Evolutionary conservation across 2,888 invertebrate genomes (phyloP).

Genomic region (Netelia virgata): DNA sequence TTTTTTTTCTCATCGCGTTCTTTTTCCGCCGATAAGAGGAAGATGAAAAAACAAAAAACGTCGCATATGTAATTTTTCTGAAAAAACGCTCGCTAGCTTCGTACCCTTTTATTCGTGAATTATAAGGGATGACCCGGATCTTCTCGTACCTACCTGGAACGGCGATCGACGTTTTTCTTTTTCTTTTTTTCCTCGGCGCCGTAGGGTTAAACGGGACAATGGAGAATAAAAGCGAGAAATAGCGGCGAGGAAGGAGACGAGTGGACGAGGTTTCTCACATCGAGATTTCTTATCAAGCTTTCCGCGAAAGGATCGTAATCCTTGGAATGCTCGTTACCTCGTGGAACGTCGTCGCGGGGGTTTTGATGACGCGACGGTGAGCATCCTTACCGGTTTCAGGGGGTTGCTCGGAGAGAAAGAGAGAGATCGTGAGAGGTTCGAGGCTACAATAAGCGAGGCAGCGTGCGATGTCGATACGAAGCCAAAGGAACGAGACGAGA

Average conservation of each 20-base stretch:
- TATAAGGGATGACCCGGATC: too few species aligned
- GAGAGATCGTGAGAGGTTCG: slow-evolving; percentile 26
- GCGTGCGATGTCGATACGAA: slow-evolving; percentile 35
- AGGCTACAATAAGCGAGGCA: slow-evolving; percentile 34
- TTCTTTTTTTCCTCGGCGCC: too few species aligned
- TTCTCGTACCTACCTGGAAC: too few species aligned
- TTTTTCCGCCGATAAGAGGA: too few species aligned
- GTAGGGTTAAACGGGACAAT: not conserved
- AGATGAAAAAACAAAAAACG: too few species aligned
- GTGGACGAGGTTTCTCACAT: slow-evolving; percentile 32
- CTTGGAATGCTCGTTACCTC: slow-evolving; percentile 70
- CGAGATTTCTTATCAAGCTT: slow-evolving; percentile 62
- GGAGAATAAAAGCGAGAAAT: not conserved
- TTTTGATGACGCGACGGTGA: slow-evolving; percentile 64
- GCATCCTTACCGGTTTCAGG: not conserved
- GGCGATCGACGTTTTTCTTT: too few species aligned
- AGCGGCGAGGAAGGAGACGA: not conserved
- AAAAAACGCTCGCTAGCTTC: too few species aligned
- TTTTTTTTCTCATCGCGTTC: too few species aligned
- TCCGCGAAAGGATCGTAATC: slow-evolving; percentile 65
- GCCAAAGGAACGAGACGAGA: slow-evolving; percentile 44
- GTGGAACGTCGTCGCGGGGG: slow-evolving; percentile 54
- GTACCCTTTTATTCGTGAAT: too few species aligned
- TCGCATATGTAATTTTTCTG: too few species aligned
- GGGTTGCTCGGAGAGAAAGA: not conserved